Conservation (phyloP, 2,888 invertebrate species). For the Carabus problematicus region DNA sequence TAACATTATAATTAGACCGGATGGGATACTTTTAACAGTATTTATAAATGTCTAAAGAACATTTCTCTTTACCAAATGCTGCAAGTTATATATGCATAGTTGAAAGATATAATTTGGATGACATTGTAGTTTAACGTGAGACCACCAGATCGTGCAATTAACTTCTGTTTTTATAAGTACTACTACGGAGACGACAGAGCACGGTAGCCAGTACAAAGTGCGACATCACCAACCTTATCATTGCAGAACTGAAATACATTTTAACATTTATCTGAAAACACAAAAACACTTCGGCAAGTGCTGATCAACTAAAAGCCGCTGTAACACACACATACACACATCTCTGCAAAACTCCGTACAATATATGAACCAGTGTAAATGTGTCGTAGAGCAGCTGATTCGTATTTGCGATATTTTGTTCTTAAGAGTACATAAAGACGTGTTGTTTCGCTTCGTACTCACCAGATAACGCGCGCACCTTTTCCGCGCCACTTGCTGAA, state of each 20-base stretch:
- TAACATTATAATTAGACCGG: too few species aligned
- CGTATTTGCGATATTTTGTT: conserved; percentile 15
- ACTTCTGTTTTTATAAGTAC: too few species aligned
- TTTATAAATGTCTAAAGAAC: too few species aligned
- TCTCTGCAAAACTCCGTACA: not conserved
- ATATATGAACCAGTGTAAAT: not conserved
- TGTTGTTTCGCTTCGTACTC: conserved; percentile 13
- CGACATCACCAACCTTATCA: conserved; percentile 4
- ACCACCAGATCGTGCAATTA: too few species aligned
- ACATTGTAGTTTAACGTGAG: too few species aligned
- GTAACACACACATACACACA: conserved; percentile 7
- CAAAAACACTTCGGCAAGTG: conserved; percentile 37
- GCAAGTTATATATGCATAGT: too few species aligned
- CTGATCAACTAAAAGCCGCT: conserved; percentile 2
- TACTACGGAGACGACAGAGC: not conserved
- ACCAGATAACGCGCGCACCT: conserved; percentile 4
- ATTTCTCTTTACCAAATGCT: too few species aligned
- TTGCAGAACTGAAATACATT: conserved; percentile 34
- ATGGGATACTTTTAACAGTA: too few species aligned
- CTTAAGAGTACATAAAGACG: conserved; percentile 6
- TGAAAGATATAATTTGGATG: too few species aligned
- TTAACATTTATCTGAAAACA: conserved; percentile 40
- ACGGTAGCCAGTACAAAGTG: conserved; percentile 9
- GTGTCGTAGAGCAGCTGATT: conserved; percentile 8
- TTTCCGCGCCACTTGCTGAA: conserved; percentile 10